Conservation (phyloP, 2,888 invertebrate genomes). For the Euphydryas editha region DNA sequence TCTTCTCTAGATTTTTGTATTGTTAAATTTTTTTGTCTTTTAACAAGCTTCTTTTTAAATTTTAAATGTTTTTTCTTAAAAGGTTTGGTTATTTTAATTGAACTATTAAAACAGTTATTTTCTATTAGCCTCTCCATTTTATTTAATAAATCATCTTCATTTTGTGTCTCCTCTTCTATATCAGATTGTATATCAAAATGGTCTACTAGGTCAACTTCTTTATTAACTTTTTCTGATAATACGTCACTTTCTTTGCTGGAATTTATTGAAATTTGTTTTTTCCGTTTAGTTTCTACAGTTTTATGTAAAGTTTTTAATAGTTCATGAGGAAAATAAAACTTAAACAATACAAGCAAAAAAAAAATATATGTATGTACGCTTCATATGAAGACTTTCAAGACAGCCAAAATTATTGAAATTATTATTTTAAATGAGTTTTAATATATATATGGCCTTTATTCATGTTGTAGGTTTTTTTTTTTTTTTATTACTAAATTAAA, state of each 20-base stretch:
- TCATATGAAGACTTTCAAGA: too few species aligned
- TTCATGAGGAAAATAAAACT: conserved; percentile 28
- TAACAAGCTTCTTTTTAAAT: conserved; percentile 21
- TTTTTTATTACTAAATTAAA: too few species aligned
- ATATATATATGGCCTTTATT: too few species aligned
- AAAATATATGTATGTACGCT: too few species aligned
- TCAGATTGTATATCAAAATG: neutral
- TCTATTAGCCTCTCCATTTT: conserved; percentile 29
- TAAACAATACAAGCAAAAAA: conserved; percentile 34
- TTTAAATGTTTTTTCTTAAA: conserved; percentile 18
- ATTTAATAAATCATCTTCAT: conserved; percentile 29
- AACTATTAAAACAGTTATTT: neutral
- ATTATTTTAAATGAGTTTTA: too few species aligned
- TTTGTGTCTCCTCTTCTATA: neutral
- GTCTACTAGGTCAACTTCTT: neutral
- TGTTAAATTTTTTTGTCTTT: conserved; percentile 20
- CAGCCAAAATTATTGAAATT: too few species aligned
- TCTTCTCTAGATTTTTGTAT: conserved; percentile 23
- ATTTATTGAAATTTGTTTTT: neutral
- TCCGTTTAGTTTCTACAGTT: neutral
- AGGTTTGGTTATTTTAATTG: conserved; percentile 9
- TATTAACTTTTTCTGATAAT: neutral
- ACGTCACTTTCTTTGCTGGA: neutral
- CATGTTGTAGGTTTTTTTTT: too few species aligned
- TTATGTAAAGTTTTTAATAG: conserved; percentile 12